Evolutionary conservation across 2,888 invertebrate genomes (phyloP), one percentile per base, ranked within the genome.

Genomic region (Nomada ferruginata): DNA sequence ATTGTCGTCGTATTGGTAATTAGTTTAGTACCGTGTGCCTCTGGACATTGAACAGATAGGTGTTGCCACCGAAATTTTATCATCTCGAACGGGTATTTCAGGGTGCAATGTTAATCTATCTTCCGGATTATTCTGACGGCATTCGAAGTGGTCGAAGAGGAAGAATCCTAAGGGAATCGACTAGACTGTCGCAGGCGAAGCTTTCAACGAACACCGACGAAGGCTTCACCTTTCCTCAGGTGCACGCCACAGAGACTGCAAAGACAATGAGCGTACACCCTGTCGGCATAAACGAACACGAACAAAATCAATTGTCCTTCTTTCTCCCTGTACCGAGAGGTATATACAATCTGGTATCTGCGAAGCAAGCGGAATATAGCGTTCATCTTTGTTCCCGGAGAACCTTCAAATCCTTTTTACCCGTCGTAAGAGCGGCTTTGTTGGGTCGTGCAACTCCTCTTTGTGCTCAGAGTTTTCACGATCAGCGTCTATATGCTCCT

Each of bases 1-100:
- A 79, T 80, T 72, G 63, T 68, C 79, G 23, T 20, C 52, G 61
- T 71, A 68, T 26, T 23, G 57, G 63, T 69, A 79, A 80, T 80
- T 73, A 69, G 68, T 79, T 79, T 44, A 29, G 36, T 15, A 18
- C 18, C 4, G 42, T 44, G 20, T 26, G 20, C 18, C 18, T 13
- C 36, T 55, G 52, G 36, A 23, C 50, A 74, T 5, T 52, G 57
- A 64, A 29, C 26, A 50, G 42, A 36, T 36, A 36, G 36, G 36
- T 7, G 36, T 36, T 36, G 9, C 36, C 23, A 26, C 7, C 20
- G 59, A 44, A 69, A 47, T 72, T 69, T 26, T 57, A 53, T 69
- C 68, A 68, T 36, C 57, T 23, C 64, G 73, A 73, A 73, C 72
- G 69, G 72, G 79, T 53, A 73, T 73, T 73, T 79, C 69, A 52